Evolutionary conservation across 1,140 invertebrate genomes (phyloP).

Genomic region (Nylanderia fulva): DNA sequence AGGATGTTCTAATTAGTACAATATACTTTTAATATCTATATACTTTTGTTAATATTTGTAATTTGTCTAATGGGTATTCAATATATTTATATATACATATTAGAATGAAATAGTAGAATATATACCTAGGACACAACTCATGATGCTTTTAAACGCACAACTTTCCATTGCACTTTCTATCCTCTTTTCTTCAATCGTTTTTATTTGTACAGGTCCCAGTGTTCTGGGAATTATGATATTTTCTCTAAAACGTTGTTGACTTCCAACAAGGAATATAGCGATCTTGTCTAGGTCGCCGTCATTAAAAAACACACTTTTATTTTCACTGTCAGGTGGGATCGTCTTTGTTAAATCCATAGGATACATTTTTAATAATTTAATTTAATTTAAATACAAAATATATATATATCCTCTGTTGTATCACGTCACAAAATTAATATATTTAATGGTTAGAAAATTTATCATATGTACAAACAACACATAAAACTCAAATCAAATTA

Average conservation of each 20-base stretch:
- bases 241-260: conserved; percentile 88
- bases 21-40: neutral
- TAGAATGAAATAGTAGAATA: conserved; percentile 27
- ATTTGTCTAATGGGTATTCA: neutral
- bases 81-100: neutral
- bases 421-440: neutral
- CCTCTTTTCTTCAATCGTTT: conserved; percentile 94
- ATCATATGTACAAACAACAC: neutral
- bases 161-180: conserved; percentile 96
- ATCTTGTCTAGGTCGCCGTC: conserved; percentile 80
- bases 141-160: conserved; percentile 95
- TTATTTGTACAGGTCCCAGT: conserved; percentile 91
- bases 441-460: neutral
- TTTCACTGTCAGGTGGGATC: neutral
- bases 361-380: conserved; percentile 50
- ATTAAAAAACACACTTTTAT: conserved; percentile 65
- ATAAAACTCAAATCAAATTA: neutral
- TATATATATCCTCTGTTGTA: neutral
- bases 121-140: conserved; percentile 91
- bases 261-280: conserved; percentile 78
- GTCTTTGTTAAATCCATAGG: conserved; percentile 25
- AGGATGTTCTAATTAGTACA: neutral
- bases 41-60: neutral
- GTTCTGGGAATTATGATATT: conserved; percentile 93
- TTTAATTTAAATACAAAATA: neutral